Evolutionary conservation across 2,888 invertebrate genomes (phyloP).

Genomic region (Mystacides longicornis): DNA sequence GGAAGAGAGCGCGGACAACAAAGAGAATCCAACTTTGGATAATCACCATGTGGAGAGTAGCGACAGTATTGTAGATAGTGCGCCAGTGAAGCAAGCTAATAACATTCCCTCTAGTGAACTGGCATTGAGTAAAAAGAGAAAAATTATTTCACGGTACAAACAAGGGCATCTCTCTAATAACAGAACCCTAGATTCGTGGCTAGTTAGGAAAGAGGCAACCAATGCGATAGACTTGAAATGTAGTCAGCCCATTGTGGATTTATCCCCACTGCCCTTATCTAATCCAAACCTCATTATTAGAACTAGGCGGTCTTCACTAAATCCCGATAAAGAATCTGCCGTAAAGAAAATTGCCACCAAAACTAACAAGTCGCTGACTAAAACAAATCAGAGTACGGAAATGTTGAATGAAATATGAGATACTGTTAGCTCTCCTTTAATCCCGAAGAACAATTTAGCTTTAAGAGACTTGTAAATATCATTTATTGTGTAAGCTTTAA

Average conservation of each 20-base stretch:
- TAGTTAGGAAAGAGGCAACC: constrained; percentile 6
- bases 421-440: background rate
- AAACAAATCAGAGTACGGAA: constrained; percentile 21
- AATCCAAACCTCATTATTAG: constrained; percentile 30
- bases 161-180: constrained; percentile 17
- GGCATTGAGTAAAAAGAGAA: constrained; percentile 19
- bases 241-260: constrained; percentile 23
- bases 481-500: too few species aligned
- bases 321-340: constrained; percentile 19
- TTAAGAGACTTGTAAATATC: too few species aligned
- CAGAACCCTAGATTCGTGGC: constrained; percentile 23
- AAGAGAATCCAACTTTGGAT: constrained; percentile 22
- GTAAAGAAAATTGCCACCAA: constrained; percentile 17
- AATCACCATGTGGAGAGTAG: constrained; percentile 12
- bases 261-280: constrained; percentile 27
- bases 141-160: constrained; percentile 16
- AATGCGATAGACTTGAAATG: constrained; percentile 8
- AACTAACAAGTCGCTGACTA: constrained; percentile 16
- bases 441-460: too few species aligned
- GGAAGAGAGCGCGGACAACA: constrained; percentile 14
- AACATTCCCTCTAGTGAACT: constrained; percentile 1
- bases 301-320: constrained; percentile 30
- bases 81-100: background rate
- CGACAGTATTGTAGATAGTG: constrained; percentile 2
- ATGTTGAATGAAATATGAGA: constrained; percentile 24